Percentiles rank a stretch among this genome's conserved stretches.
Evolutionary conservation across 2,797 vertebrate genomes (phyloP).

Genomic region (Acrossocheilus fasciatus): DNA sequence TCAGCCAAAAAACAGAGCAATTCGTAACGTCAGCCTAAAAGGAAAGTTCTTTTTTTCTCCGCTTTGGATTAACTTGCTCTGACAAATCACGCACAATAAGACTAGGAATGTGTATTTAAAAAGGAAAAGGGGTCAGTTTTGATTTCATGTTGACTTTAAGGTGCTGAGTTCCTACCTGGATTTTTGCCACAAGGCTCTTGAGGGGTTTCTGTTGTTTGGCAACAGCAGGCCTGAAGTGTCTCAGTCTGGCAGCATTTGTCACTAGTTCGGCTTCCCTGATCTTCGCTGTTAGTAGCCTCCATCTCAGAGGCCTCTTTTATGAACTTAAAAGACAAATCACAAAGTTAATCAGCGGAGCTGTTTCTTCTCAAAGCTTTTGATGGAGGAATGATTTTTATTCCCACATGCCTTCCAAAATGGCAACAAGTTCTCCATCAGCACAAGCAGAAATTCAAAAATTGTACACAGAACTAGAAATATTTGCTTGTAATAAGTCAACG

Average conservation of each 20-base stretch:
- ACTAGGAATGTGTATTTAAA: constrained; percentile 13
- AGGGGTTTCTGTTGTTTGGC: constrained; percentile 44
- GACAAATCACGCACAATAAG: constrained; percentile 7
- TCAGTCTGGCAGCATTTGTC: constrained; percentile 66
- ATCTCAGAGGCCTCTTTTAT: constrained; percentile 44
- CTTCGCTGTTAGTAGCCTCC: constrained; percentile 46
- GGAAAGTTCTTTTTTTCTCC: not conserved
- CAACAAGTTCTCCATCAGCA: not conserved
- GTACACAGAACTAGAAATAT: not conserved
- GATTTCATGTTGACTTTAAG: constrained; percentile 41
- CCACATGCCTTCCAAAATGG: not conserved
- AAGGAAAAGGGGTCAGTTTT: constrained; percentile 9
- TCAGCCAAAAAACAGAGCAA: not conserved
- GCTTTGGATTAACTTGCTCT: not conserved
- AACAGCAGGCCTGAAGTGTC: constrained; percentile 43
- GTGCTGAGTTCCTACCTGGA: constrained; percentile 49
- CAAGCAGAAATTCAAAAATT: not conserved
- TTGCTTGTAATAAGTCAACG: not conserved
- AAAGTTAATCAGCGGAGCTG: constrained; percentile 10
- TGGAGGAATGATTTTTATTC: not conserved
- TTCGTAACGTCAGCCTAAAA: not conserved
- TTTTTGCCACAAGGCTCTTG: constrained; percentile 55
- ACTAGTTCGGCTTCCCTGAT: constrained; percentile 47
- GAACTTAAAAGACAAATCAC: constrained; percentile 20
- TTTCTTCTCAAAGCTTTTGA: not conserved